Evolutionary conservation across 1,140 invertebrate genomes (phyloP).

Genomic region (Schlechtendalia chinensis): DNA sequence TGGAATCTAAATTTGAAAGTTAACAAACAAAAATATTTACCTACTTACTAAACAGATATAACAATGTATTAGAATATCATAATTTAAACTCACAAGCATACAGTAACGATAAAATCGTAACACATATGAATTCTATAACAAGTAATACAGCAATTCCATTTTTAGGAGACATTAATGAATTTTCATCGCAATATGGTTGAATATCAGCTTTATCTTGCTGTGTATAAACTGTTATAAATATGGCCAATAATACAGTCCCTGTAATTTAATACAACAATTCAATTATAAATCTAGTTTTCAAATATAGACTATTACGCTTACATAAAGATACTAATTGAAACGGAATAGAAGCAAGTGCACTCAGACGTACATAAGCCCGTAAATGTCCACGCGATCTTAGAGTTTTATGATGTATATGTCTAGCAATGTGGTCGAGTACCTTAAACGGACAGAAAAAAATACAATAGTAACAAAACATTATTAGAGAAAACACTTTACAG

Average conservation of each 20-base stretch:
- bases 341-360: conserved; percentile 21
- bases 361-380: conserved; percentile 8
- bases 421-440: conserved; percentile 30
- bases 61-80: background rate
- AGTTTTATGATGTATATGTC: conserved; percentile 22
- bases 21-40: background rate
- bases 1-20: conserved; percentile 6
- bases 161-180: conserved; percentile 38
- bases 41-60: background rate
- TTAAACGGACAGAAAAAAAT: background rate
- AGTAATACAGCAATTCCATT: conserved; percentile 37
- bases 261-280: background rate
- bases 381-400: conserved; percentile 40
- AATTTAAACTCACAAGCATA: conserved; percentile 38
- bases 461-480: background rate
- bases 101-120: conserved; percentile 20
- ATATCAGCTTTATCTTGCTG: conserved; percentile 39
- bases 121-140: conserved; percentile 27
- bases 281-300: background rate
- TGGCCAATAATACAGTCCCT: conserved; percentile 40
- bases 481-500: background rate
- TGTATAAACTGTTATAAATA: conserved; percentile 35
- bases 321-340: conserved; percentile 43
- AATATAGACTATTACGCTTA: background rate
- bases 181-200: conserved; percentile 39